These are phyloP conservation scores for Ormyrus pomaceus DNA, from an alignment of 2,888 invertebrate genomes.

Conservation along the genomic window DNA sequence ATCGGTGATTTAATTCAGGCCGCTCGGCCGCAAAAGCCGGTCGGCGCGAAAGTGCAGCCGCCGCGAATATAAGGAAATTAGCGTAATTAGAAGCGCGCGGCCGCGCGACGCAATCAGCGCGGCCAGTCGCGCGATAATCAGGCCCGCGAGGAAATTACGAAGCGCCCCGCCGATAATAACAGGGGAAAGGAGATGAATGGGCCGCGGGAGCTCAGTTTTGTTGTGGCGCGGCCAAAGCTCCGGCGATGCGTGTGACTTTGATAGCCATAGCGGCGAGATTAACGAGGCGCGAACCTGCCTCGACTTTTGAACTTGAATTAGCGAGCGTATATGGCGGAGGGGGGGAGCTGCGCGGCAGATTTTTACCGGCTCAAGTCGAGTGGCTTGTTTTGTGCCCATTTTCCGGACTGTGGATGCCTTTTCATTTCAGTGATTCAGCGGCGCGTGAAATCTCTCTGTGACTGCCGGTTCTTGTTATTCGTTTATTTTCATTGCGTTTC, in stretches of 20 bases:
- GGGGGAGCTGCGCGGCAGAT: no score
- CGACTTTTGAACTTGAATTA: conserved; percentile 45
- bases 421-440: no score
- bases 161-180: conserved; percentile 30
- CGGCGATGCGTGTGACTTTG: conserved; percentile 36
- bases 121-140: conserved; percentile 25
- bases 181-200: conserved; percentile 29
- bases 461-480: no score
- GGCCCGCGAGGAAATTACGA: conserved; percentile 31
- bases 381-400: no score
- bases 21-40: background rate
- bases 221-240: background rate
- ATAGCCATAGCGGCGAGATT: conserved; percentile 25
- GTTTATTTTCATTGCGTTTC: no score
- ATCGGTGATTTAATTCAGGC: no score
- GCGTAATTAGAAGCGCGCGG: conserved; percentile 48
- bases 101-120: conserved; percentile 11
- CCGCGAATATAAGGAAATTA: conserved; percentile 45
- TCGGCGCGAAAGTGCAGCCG: conserved; percentile 18
- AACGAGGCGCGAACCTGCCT: conserved; percentile 5
- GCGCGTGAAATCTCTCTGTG: no score
- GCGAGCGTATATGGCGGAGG: background rate
- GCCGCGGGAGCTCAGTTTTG: conserved; percentile 2
- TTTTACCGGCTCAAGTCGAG: no score
- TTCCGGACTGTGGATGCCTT: no score